Evolutionary conservation across 1,140 invertebrate genomes (phyloP), one percentile per base, ranked within the genome.

Genomic region (honey bee (Apis mellifera)): DNA sequence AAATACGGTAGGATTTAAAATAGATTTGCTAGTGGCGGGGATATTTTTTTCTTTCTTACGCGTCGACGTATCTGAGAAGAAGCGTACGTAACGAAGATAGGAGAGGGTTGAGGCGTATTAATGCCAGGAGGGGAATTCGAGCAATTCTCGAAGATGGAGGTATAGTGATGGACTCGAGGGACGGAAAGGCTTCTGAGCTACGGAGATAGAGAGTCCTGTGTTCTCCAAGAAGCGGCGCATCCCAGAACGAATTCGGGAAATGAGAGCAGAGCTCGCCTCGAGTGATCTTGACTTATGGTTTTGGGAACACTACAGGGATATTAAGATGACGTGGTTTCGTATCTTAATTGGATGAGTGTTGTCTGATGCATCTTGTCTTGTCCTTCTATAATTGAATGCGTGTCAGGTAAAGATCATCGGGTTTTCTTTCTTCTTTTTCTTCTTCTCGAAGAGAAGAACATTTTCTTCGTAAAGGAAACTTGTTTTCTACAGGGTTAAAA

Each of bases 1-100:
- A 48, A 42, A 12, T 2, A 19, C 15, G 65, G 26, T 32, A 72
- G 76, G 85, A 89, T 89, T 89, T 88, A 85, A 89, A 89, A 89
- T 85, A 89, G 87, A 89, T 89, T 89, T 85, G 72, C 78, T 57
- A 2, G 72, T 50, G 82, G 50, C 55, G 71, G 66, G 69, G 73
- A 26, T 79, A 32, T 79, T 69, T 9, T 59, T 50, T 52, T 76
- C 66, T 64, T 42, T 85, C 68, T 64, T 76, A 72, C 52, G 19
- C 9, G 86, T 89, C 84, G 88, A 88, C 86, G 52, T 55, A 48
- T 60, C 73, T 84, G 72, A 76, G 59, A 81, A 74, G 52, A 48
- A n/a, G 78, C n/a, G n/a, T 3, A 13, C 57, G 75, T 74, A 84
- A 84, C 77, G 71, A 84, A 69, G 81, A 68, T 73, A 55, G 48